Conservation (phyloP, 2,797 vertebrate species). For the Gymnothorax reevesii region DNA sequence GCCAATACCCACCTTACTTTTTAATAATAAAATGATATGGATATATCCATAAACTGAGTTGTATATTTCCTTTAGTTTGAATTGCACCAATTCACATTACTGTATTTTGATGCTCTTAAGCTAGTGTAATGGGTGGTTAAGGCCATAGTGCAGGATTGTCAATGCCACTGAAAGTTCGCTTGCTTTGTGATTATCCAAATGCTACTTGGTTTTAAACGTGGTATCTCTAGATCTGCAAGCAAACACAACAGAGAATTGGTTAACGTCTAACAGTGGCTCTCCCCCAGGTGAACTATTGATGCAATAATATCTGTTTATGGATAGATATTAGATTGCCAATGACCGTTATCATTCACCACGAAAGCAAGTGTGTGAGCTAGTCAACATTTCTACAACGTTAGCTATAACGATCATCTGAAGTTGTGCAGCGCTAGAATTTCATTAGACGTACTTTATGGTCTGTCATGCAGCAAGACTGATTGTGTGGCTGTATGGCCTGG, state of each 20-base stretch:
- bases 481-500: neutral
- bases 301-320: neutral
- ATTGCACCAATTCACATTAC: too few species aligned
- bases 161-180: neutral
- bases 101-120: too few species aligned
- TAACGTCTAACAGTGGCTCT: neutral
- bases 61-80: too few species aligned
- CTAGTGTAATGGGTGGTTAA: neutral
- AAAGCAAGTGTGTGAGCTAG: neutral
- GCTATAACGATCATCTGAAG: neutral
- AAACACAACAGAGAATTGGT: too few species aligned
- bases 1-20: too few species aligned
- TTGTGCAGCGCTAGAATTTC: neutral
- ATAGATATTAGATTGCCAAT: neutral
- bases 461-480: neutral
- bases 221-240: too few species aligned
- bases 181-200: neutral
- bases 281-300: neutral
- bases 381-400: neutral
- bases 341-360: neutral
- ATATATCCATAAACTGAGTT: too few species aligned
- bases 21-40: too few species aligned
- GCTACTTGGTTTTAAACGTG: too few species aligned
- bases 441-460: neutral
- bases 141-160: neutral